A percentile compares a stretch with the other conserved stretches of the same genome.
phyloP scores from a whole-genome alignment of 2,113 vertebrate species.

The Pluvialis apricaria region DNA sequence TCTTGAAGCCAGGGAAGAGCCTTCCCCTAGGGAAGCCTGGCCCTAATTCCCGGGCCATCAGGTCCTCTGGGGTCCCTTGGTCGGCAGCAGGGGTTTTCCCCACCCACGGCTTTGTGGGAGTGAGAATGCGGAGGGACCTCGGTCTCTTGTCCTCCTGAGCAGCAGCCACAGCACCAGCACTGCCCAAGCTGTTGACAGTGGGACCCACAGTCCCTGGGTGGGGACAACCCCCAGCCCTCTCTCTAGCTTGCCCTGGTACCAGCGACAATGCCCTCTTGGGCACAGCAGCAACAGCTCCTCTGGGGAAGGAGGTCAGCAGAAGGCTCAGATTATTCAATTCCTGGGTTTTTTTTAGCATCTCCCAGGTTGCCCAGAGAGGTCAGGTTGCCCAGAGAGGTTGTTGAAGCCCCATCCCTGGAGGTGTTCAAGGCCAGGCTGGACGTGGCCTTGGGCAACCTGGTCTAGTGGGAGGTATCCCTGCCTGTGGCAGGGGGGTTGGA shows the following conservation, averaged over 20 bases:
- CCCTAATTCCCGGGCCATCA: accelerated
- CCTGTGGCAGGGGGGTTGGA: no score
- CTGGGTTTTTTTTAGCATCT: neutral
- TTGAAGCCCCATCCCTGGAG: no score
- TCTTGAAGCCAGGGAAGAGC: neutral
- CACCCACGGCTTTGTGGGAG: neutral
- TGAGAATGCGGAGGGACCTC: accelerated
- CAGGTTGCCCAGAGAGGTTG: no score
- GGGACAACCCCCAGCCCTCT: neutral
- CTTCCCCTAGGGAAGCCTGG: neutral
- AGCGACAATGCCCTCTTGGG: accelerated
- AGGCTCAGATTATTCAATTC: neutral
- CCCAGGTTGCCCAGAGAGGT: no score
- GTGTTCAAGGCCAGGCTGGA: no score
- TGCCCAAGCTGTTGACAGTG: neutral
- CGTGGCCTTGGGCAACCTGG: no score
- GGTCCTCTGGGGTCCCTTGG: neutral
- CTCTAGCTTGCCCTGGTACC: neutral
- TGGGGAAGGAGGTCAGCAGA: neutral
- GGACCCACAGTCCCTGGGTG: neutral
- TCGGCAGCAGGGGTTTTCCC: neutral
- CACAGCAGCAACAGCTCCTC: neutral
- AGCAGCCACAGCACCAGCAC: neutral
- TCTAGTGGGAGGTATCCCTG: no score
- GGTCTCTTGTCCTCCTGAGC: accelerated